Evolutionary conservation across 2,888 invertebrate species (phyloP).

Genomic region (Synanthedon myopaeformis): DNA sequence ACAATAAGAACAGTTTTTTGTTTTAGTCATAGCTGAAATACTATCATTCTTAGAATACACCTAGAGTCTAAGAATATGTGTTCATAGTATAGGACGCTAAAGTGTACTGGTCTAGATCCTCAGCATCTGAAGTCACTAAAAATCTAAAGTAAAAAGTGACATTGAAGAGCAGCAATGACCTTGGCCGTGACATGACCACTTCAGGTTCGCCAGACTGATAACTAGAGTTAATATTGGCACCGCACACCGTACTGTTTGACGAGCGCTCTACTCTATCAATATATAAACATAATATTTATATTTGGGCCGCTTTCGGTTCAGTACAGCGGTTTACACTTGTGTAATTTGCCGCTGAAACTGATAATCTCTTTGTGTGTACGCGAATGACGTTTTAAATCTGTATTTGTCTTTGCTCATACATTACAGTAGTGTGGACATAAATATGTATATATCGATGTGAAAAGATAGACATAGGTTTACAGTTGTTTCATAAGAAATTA

Average conservation of each 20-base stretch:
- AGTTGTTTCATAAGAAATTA: too few species aligned
- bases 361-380: slow-evolving; percentile 44
- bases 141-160: too few species aligned
- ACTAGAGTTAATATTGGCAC: slow-evolving; percentile 69
- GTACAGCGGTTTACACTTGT: slow-evolving; percentile 38
- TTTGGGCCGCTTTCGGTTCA: slow-evolving; percentile 54
- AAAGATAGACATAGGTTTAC: too few species aligned
- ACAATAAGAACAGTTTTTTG: too few species aligned
- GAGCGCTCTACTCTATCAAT: slow-evolving; percentile 67
- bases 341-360: slow-evolving; percentile 61
- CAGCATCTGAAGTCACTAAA: too few species aligned
- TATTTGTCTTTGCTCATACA: background rate
- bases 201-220: slow-evolving; percentile 55
- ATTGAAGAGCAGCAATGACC: slow-evolving; percentile 13
- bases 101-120: too few species aligned
- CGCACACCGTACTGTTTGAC: slow-evolving; percentile 61
- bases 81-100: too few species aligned
- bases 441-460: too few species aligned
- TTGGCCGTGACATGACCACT: slow-evolving; percentile 52
- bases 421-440: background rate
- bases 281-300: slow-evolving; percentile 71
- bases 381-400: background rate
- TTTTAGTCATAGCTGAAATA: too few species aligned
- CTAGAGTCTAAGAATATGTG: too few species aligned
- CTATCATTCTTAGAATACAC: too few species aligned